Percentiles rank a stretch among this genome's conserved stretches.
phyloP scores from a whole-genome alignment of 2,113 vertebrate genomes.

The Mugil cephalus region DNA sequence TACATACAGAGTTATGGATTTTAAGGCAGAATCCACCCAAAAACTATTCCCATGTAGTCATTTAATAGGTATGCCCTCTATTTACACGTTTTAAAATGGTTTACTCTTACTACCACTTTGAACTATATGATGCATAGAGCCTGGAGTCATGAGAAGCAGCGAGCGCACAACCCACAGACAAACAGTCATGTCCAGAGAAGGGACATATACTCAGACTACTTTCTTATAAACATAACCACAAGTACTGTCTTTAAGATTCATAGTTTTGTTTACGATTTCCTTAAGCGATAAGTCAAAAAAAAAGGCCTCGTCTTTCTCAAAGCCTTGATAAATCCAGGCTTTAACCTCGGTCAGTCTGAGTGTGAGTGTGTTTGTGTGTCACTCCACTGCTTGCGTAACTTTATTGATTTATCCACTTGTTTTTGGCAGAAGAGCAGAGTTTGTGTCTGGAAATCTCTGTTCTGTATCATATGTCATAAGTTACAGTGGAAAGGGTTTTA shows the following conservation, averaged over 20 bases:
- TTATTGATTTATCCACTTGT: conserved; percentile 67
- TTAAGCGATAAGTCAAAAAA: background rate
- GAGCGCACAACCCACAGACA: too few species aligned
- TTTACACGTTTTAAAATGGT: too few species aligned
- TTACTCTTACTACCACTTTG: too few species aligned
- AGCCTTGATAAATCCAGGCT: background rate
- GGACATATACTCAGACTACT: too few species aligned
- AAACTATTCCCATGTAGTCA: background rate
- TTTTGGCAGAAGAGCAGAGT: conserved; percentile 40
- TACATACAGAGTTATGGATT: background rate
- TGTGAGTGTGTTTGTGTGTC: conserved; percentile 21
- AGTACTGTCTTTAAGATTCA: background rate
- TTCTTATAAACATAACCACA: background rate
- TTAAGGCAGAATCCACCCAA: background rate
- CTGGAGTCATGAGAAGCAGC: too few species aligned
- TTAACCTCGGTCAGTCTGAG: background rate
- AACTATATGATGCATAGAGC: too few species aligned
- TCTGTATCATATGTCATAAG: background rate
- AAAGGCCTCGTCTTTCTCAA: background rate
- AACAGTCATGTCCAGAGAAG: too few species aligned
- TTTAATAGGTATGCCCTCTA: too few species aligned
- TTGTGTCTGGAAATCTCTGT: background rate
- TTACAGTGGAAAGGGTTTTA: background rate
- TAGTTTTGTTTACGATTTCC: background rate
- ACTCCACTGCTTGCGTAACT: conserved; percentile 44